A percentile compares a stretch with the other conserved stretches of the same genome.
Evolutionary conservation across 2,113 vertebrate species (phyloP).

Genomic region (Ploceus nigricollis): DNA sequence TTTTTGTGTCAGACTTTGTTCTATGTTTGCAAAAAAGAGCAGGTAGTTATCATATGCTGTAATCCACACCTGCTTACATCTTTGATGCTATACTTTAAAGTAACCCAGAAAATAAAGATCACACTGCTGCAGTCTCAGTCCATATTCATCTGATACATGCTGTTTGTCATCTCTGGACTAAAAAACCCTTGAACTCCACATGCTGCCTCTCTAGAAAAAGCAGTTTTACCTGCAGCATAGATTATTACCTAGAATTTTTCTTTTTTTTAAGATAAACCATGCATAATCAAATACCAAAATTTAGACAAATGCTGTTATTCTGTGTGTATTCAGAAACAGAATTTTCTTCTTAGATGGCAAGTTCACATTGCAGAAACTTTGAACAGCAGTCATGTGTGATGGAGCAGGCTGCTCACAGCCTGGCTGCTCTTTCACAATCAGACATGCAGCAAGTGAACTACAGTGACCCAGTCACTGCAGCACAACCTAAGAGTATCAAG

Average conservation of each 20-base stretch:
- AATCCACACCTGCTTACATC: background rate
- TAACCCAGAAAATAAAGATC: background rate
- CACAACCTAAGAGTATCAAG: background rate
- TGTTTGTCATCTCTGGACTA: background rate
- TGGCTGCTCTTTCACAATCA: background rate
- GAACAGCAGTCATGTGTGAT: accelerated
- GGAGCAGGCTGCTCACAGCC: background rate
- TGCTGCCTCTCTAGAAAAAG: background rate
- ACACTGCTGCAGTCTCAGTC: background rate
- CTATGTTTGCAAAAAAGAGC: background rate
- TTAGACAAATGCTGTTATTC: background rate
- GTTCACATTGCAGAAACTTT: background rate
- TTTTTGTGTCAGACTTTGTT: background rate
- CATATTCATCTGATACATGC: background rate
- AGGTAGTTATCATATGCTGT: background rate
- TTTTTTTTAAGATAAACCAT: background rate
- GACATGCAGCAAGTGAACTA: background rate
- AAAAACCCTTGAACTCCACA: background rate
- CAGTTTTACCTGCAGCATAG: background rate
- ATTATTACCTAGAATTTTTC: background rate
- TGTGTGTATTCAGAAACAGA: background rate
- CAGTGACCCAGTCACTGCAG: background rate
- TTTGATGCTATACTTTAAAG: background rate
- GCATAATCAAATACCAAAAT: background rate
- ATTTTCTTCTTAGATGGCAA: background rate